Evolutionary conservation across 1,140 invertebrate species (phyloP), one percentile per base, ranked within the genome.

Genomic region (Armadillidium nasatum): DNA sequence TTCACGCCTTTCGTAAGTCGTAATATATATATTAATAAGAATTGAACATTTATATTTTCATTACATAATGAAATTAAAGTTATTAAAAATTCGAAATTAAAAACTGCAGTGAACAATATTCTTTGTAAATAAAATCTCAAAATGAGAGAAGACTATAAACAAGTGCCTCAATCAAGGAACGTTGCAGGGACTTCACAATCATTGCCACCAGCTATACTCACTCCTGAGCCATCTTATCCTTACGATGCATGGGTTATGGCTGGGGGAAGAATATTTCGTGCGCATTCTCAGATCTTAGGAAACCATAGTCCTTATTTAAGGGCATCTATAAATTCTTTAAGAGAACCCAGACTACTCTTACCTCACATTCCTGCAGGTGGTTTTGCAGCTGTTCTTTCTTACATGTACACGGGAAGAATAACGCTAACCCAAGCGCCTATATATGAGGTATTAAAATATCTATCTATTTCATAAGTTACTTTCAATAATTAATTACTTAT

Each of bases 381-480:
- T 67, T 93, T 92, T 82, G 89, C 89, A 0, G 89, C 90, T 0
- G 82, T 93, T 2, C 85, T 92, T 1, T 89, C 90, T 10, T 92
- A 91, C 83, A 92, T 92, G 90, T 92, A 92, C 84, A 91, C 91
- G 2, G 91, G 91, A 0, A 89, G 88, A 71, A 83, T 92, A 74
- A 90, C 91, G 79, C 84, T 92, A 22, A 91, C 88, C 44, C 84
- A 89, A 21, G 88, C 89, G 43, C 92, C 92, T 83, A 90, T 92
- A 71, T 92, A 92, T 84, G 89, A 80, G 73, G 74, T 73, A 11
- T 33, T 33, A 33, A 3, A 33, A 33, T 33, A 33, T 33, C n/a
- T 33, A 33, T 3, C 33, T 33, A 1, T 33, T 33, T 33, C 33
- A 3, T 6, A 33, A 33, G 33, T 33, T 33, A 33, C 6, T 33